These are phyloP conservation scores for Medauroidea extradentata DNA, from an alignment of 1,140 invertebrate genomes.

Conservation along the genomic window DNA sequence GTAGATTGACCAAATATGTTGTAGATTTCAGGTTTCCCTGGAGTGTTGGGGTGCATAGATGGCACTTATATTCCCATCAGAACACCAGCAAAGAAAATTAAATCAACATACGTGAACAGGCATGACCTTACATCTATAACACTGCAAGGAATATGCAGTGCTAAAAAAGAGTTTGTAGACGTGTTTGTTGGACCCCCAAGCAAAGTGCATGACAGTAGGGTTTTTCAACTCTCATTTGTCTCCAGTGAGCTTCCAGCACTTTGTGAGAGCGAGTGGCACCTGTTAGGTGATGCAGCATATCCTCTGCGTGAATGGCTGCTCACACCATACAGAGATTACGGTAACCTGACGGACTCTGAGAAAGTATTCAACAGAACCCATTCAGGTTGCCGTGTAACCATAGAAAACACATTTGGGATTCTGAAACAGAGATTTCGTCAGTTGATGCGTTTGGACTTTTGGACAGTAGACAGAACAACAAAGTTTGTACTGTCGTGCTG, in stretches of 20 bases:
- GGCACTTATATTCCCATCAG: conserved; percentile 25
- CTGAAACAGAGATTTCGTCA: conserved; percentile 36
- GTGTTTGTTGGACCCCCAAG: conserved; percentile 29
- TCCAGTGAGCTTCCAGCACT: conserved; percentile 17
- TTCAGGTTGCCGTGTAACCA: conserved; percentile 26
- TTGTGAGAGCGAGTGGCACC: conserved; percentile 23
- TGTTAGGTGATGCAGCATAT: conserved; percentile 39
- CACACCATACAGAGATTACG: conserved; percentile 34
- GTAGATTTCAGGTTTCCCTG: conserved; percentile 15
- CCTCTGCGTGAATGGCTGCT: conserved; percentile 30
- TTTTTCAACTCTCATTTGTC: conserved; percentile 21
- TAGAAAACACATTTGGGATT: conserved; percentile 35
- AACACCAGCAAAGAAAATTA: conserved; percentile 23
- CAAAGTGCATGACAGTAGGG: conserved; percentile 25
- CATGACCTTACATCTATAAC: conserved; percentile 28
- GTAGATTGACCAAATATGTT: too few species aligned
- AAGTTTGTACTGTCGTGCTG: conserved; percentile 34
- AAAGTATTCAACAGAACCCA: conserved; percentile 30
- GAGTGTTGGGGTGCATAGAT: conserved; percentile 26
- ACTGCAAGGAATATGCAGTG: conserved; percentile 30
- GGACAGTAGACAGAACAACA: conserved; percentile 22
- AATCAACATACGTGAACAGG: conserved; percentile 26
- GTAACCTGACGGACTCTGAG: conserved; percentile 29
- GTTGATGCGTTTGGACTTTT: conserved; percentile 29
- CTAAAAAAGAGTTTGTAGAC: conserved; percentile 27